Base-by-base conservation (phyloP, 2,888 invertebrate species). In the Leucophora obtusa region DNA sequence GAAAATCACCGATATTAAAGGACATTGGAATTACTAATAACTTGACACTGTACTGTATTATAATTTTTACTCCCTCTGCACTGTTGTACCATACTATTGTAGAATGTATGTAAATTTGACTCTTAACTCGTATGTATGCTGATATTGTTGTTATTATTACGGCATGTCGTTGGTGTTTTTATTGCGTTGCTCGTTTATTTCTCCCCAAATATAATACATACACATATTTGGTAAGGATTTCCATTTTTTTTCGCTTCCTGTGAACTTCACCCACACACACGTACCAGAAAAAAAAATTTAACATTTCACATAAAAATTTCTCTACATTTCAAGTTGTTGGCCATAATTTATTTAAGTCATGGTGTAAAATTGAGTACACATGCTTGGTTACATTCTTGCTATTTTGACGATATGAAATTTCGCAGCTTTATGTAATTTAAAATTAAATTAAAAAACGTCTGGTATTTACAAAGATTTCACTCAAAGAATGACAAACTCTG, bases 291-390 rank as follows among this genome's bases (percentile, higher is more conserved):
- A 53, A n/a, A 53, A 1, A 54, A 54, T 53, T 15, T 60, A 71
- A 62, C 38, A 62, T 66, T 62, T 53, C 33, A 43, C 60, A 71
- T 63, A 75, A 73, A 79, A 73, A 66, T 70, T 28, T 60, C 69
- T 73, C 38, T 60, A 58, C 69, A 70, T 59, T 76, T 73, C 47
- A 69, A 73, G 66, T 73, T 69, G 70, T 70, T 69, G 77, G 74
- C 58, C 73, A 79, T 78, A 66, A 76, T 71, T 82, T 82, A 75
- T 83, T 78, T 82, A 72, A 80, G 82, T 66, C 78, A 59, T 77
- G 65, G 54, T 62, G 62, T 58, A 56, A 79, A 75, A 38, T 66
- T 72, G 72, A 71, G 73, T 59, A 51, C 72, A 69, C 72, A 81
- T 75, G 72, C 28, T 59, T 62, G 63, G 73, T 47, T 71, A 62